Percentiles rank a stretch among this genome's conserved stretches.
These are phyloP conservation scores for Plagodis dolabraria DNA, from an alignment of 2,888 invertebrate genomes.

Conservation along the genomic window DNA sequence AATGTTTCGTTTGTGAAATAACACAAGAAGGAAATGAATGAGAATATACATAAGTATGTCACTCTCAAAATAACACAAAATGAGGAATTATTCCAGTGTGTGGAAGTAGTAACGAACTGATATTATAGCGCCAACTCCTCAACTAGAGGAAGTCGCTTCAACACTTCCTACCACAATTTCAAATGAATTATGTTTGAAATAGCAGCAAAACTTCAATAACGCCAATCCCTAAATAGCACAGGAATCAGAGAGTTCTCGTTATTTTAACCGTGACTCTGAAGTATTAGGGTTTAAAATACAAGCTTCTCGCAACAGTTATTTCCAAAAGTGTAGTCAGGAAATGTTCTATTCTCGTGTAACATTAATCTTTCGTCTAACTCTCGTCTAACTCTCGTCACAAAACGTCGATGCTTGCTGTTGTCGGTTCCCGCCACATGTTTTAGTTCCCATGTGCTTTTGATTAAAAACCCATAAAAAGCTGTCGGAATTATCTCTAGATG, in stretches of 20 bases:
- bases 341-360: constrained; percentile 29
- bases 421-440: constrained; percentile 27
- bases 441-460: constrained; percentile 35
- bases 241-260: background rate
- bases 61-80: constrained; percentile 9
- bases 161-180: no score
- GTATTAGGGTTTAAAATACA: constrained; percentile 10
- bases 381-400: constrained; percentile 26
- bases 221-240: no score
- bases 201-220: background rate
- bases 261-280: constrained; percentile 5
- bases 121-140: constrained; percentile 7
- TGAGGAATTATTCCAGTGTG: constrained; percentile 14
- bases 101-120: no score
- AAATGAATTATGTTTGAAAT: constrained; percentile 2
- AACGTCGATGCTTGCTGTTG: constrained; percentile 13
- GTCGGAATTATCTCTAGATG: constrained; percentile 24
- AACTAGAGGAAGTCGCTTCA: constrained; percentile 8
- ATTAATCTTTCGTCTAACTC: constrained; percentile 31
- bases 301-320: background rate
- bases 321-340: constrained; percentile 33
- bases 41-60: constrained; percentile 1
- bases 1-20: background rate
- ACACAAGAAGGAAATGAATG: constrained; percentile 5
- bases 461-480: constrained; percentile 33